Base-by-base conservation (phyloP, 2,113 vertebrate species). In the Synchiropus splendidus region DNA sequence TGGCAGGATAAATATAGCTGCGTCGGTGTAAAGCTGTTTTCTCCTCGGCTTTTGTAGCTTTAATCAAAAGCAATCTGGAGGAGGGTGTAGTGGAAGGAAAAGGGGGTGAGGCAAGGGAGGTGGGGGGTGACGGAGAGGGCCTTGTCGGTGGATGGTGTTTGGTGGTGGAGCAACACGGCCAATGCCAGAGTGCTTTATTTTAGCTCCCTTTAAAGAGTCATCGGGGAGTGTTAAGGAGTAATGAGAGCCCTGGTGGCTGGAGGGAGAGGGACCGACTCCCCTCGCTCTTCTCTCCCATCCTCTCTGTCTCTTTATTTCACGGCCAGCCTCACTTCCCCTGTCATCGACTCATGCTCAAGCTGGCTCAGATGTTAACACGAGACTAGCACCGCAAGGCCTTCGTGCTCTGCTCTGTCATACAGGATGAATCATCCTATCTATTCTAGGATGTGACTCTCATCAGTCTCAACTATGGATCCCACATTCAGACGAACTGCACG, bases 51-150 rank as follows among this genome's bases (percentile, higher is more conserved):
- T 75, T 80, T 79, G 77, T 80, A 74, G 74, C 77, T 83, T 85
- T 84, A 85, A 87, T 85, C 83, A 84, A 81, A 84, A 83, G 74
- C 77, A 80, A 83, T 85, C 79, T 82, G 75, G 82, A 84, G 79
- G 75, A 83, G 68, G 70, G 62, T 69, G 61, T 45, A 67, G 69
- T 62, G 53, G 68, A 65, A 54, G 57, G 49, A 56, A 54, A 27
- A 45, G 18, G 45, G 42, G 54, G 42, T 14, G 50, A 40, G 40
- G 36, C 46, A 40, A 33, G 52, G 16, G 11, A 21, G 34, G 34
- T 31, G 11, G 40, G 18, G 15, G 41, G 31, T 10, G 39, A 46
- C 32, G 27, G 39, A 41, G 34, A 21, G 31, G 27, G 36, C 17
- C 8, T 27, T 8, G 21, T 27, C 14, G 45, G 31, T 17, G 42